A percentile compares a stretch with the other conserved stretches of the same genome.
Conservation (phyloP, 2,888 invertebrate genomes). For the Dromius quadrimaculatus region DNA sequence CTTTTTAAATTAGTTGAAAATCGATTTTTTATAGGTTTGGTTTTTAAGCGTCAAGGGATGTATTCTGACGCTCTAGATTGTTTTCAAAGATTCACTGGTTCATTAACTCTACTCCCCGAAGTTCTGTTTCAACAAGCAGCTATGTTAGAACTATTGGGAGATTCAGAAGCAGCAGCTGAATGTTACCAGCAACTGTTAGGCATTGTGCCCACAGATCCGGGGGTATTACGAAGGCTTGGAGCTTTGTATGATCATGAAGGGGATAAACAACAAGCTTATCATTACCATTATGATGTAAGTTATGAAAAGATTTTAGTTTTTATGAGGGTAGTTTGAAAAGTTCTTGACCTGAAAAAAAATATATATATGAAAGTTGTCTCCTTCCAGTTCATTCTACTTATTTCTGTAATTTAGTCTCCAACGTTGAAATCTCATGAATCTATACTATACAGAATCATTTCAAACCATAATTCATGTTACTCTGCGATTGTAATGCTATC, state of each 20-base stretch:
- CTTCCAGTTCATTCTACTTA: too few relatives aligned
- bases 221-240: slow-evolving; percentile 89
- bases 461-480: too few relatives aligned
- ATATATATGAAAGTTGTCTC: too few relatives aligned
- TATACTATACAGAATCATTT: too few relatives aligned
- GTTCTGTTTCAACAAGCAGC: slow-evolving; percentile 79
- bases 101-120: slow-evolving; percentile 71
- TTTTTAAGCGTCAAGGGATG: slow-evolving; percentile 77
- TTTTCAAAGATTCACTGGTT: slow-evolving; percentile 78
- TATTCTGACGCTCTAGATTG: slow-evolving; percentile 82
- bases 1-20: too few relatives aligned
- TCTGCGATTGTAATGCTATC: too few relatives aligned
- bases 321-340: too few relatives aligned
- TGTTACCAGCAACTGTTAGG: slow-evolving; percentile 83
- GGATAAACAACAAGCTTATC: slow-evolving; percentile 91
- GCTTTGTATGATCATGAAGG: slow-evolving; percentile 90
- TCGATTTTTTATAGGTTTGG: slow-evolving; percentile 70
- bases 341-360: too few relatives aligned
- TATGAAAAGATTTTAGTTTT: too few relatives aligned
- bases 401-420: too few relatives aligned
- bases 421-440: too few relatives aligned
- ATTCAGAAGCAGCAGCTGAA: slow-evolving; percentile 74
- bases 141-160: slow-evolving; percentile 78
- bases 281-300: slow-evolving; percentile 82
- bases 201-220: slow-evolving; percentile 89